Conservation (phyloP, 2,888 invertebrate species). For the Panzeria rudis region DNA sequence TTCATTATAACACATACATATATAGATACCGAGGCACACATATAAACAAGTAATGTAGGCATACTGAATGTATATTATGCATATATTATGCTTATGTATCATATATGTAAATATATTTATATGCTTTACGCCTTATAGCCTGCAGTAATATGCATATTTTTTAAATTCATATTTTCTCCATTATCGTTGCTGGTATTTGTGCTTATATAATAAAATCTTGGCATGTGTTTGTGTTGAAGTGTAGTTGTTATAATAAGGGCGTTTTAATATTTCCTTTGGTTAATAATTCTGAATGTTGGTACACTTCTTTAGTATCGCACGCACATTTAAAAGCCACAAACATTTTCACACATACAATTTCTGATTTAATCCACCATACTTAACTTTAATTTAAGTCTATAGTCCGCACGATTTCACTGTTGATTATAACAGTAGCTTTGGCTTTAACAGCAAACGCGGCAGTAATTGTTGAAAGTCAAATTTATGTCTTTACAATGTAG, state of each 20-base stretch:
- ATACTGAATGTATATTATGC: conserved; percentile 19
- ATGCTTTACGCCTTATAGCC: conserved; percentile 28
- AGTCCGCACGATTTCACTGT: conserved; percentile 37
- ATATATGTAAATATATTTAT: not conserved
- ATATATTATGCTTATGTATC: conserved; percentile 24
- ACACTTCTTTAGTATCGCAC: not conserved
- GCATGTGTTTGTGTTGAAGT: conserved; percentile 14
- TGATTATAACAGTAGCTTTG: conserved; percentile 55
- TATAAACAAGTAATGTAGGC: too few species aligned
- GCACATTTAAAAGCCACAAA: not conserved
- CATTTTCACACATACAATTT: conserved; percentile 28
- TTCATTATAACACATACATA: conserved; percentile 5
- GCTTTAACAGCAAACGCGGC: not conserved
- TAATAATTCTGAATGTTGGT: conserved; percentile 42
- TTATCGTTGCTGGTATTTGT: conserved; percentile 1
- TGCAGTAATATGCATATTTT: conserved; percentile 49
- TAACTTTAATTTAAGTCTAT: conserved; percentile 63
- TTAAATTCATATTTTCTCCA: conserved; percentile 37
- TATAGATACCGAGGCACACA: not conserved
- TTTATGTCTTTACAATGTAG: conserved; percentile 11
- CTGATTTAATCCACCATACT: conserved; percentile 47
- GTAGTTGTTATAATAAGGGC: not conserved
- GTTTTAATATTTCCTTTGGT: conserved; percentile 37
- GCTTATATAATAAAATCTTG: not conserved
- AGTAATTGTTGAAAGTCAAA: conserved; percentile 47